These are phyloP conservation scores for Endotricha flammealis DNA, from an alignment of 2,888 invertebrate genomes.

Conservation along the genomic window DNA sequence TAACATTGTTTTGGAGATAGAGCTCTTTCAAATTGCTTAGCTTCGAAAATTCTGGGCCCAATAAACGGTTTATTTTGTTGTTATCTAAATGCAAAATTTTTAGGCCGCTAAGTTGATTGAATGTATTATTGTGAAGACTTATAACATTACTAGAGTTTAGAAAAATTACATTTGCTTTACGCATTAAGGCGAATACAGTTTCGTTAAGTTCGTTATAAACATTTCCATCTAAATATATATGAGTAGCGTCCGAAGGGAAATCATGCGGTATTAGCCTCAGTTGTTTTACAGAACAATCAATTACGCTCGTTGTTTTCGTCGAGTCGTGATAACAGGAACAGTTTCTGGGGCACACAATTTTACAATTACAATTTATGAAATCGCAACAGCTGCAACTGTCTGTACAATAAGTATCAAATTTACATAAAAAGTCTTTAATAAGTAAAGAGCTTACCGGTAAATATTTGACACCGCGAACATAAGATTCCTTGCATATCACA, in stretches of 20 bases:
- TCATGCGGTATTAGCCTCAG: constrained; percentile 86
- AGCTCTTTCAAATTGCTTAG: constrained; percentile 88
- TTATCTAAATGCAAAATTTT: constrained; percentile 90
- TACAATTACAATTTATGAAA: constrained; percentile 96
- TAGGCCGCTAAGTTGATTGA: constrained; percentile 86
- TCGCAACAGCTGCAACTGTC: constrained; percentile 96
- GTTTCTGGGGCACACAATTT: constrained; percentile 94
- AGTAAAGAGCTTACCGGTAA: constrained; percentile 86
- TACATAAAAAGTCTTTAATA: constrained; percentile 92
- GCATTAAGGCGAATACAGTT: constrained; percentile 61
- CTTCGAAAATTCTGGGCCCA: constrained; percentile 91
- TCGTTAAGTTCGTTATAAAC: constrained; percentile 85
- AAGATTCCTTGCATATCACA: constrained; percentile 91
- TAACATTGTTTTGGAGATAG: constrained; percentile 90
- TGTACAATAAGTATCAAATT: constrained; percentile 93
- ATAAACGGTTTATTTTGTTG: constrained; percentile 86
- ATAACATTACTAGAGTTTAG: constrained; percentile 90
- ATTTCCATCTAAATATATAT: constrained; percentile 95
- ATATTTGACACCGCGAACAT: constrained; percentile 87
- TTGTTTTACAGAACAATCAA: constrained; percentile 91
- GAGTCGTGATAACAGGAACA: constrained; percentile 97
- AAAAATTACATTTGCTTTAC: constrained; percentile 82
- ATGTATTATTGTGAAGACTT: constrained; percentile 90
- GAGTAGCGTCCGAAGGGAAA: constrained; percentile 94
- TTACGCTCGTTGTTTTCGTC: constrained; percentile 93